Evolutionary conservation across 2,888 invertebrate genomes (phyloP), one percentile per base, ranked within the genome.

Genomic region (Mythimna loreyi): DNA sequence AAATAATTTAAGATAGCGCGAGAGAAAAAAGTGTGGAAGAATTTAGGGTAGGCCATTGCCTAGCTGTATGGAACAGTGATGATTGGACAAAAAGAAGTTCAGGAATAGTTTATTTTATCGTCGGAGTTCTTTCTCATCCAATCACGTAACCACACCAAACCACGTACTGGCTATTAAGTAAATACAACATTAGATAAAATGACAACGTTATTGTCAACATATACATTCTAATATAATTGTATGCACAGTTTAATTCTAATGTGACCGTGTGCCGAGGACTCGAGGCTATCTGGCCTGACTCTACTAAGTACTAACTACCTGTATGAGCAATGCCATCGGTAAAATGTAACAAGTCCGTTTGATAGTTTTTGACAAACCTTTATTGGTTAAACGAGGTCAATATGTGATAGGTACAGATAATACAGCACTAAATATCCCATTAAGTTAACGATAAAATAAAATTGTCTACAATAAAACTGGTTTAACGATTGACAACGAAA

Each of bases 181-280:
- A 45, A 52, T 28, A 52, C 52, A 19, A 28, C 4, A 64, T 40
- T 23, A 43, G 7, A 8, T 25, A 19, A 62, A n/a, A n/a, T 25
- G 9, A 45, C 13, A 21, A 45, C 9, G 61, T 60, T 43, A 56
- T 40, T 23, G 49, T 28, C 16, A 25, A 16, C 23, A 47, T 36
- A 21, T 60, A 78, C 61, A 72, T 69, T 69, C 40, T 61, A 72
- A 67, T 47, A 47, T 71, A 63, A 68, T 79, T 40, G 45, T 64
- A 64, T 72, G 66, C 75, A 66, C 21, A 76, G 21, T 67, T 64
- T 64, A 28, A 69, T 79, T 79, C 56, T 61, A 59, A 59, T 67
- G 56, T 60, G 80, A 64, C 72, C 79, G 16, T 64, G 64, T 55
- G 66, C 45, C 5, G 50, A 50, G 50, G 52, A 52, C 7, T 55